Conservation (phyloP, 2,797 vertebrate species). For the Orestias chungarensis region DNA sequence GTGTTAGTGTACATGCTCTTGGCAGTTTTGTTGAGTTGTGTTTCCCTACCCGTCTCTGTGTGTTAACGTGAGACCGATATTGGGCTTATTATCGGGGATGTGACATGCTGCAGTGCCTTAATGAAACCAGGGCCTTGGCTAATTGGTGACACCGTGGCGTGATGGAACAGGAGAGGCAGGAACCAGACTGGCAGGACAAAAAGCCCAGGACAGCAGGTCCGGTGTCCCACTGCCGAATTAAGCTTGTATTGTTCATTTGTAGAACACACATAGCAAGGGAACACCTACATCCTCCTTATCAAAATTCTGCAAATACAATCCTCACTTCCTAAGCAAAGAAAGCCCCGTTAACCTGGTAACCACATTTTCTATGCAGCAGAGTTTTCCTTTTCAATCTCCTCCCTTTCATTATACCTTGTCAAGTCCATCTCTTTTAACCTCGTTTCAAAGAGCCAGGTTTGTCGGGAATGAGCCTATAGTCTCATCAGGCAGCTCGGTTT, state of each 20-base stretch:
- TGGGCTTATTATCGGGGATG: constrained; percentile 79
- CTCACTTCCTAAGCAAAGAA: constrained; percentile 37
- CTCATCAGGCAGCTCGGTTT: constrained; percentile 13
- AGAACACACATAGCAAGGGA: constrained; percentile 44
- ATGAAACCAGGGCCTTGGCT: constrained; percentile 81
- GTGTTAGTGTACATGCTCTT: constrained; percentile 26
- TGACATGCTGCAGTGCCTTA: constrained; percentile 79
- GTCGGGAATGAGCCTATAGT: constrained; percentile 13
- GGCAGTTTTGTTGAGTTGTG: background rate
- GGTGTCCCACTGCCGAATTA: constrained; percentile 63
- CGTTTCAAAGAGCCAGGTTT: constrained; percentile 27
- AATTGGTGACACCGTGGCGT: constrained; percentile 84
- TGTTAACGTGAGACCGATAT: constrained; percentile 56
- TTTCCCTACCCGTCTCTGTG: constrained; percentile 30
- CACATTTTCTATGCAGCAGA: constrained; percentile 25
- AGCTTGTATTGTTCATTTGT: constrained; percentile 74
- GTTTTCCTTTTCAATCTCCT: constrained; percentile 41
- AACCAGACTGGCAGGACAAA: constrained; percentile 47
- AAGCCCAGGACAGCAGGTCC: constrained; percentile 63
- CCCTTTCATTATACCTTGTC: constrained; percentile 37
- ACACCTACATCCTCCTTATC: constrained; percentile 47
- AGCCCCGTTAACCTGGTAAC: constrained; percentile 15
- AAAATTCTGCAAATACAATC: constrained; percentile 50
- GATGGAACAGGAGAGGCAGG: constrained; percentile 73
- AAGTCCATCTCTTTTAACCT: constrained; percentile 21